Evolutionary conservation across 1,140 invertebrate genomes (phyloP).

Genomic region (Lasioglossum baleicum): DNA sequence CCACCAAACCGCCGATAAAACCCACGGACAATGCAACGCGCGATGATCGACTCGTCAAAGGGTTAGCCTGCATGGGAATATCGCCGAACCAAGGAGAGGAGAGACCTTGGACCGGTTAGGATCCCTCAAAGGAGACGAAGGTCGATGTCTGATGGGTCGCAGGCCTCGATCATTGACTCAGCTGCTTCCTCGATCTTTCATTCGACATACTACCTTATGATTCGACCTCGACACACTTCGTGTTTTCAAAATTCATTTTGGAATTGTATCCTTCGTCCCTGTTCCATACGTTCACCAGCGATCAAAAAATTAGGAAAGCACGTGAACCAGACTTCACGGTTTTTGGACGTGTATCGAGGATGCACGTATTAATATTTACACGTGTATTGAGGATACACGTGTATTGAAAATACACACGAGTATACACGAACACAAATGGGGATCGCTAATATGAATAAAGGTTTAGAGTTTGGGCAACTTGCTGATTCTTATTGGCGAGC

Average conservation of each 20-base stretch:
- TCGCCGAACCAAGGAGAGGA: slow-evolving; percentile 18
- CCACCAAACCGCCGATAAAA: slow-evolving; percentile 46
- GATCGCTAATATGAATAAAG: no score
- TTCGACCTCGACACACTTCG: not conserved
- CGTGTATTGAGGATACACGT: no score
- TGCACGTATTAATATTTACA: no score
- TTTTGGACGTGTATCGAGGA: no score
- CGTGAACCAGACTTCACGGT: no score
- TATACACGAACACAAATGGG: no score
- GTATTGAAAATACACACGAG: no score
- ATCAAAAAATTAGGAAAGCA: no score
- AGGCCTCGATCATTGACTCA: slow-evolving; percentile 29
- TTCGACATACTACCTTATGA: not conserved
- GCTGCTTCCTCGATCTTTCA: slow-evolving; percentile 36
- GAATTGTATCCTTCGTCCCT: no score
- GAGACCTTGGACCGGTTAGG: slow-evolving; percentile 42
- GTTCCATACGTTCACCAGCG: no score
- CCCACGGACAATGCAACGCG: slow-evolving; percentile 54
- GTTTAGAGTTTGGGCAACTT: not conserved
- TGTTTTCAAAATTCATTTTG: no score
- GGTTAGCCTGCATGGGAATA: slow-evolving; percentile 59
- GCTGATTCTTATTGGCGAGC: not conserved
- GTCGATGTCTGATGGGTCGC: slow-evolving; percentile 10
- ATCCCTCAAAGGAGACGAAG: slow-evolving; percentile 32
- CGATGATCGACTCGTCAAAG: slow-evolving; percentile 60